Percentiles rank a stretch among this genome's conserved stretches.
phyloP scores from a whole-genome alignment of 2,113 vertebrate species.

The Anguilla rostrata region DNA sequence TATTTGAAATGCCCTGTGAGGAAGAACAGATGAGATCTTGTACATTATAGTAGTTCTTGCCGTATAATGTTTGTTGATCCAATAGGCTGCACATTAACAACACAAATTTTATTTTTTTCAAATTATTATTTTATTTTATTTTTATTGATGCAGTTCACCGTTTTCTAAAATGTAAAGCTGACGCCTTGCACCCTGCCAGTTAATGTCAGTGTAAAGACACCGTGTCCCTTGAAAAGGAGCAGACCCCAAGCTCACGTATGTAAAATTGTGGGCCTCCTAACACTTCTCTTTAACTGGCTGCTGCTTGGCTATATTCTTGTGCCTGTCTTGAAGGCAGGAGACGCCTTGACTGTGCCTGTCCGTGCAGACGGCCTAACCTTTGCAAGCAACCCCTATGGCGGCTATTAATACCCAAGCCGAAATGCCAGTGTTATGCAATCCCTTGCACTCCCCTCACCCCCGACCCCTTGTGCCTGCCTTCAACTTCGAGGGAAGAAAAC shows the following conservation, averaged over 20 bases:
- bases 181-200: not conserved
- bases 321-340: not conserved
- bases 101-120: too few species aligned
- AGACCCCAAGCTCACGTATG: not conserved
- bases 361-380: constrained; percentile 57
- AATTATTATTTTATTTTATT: too few species aligned
- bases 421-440: constrained; percentile 66
- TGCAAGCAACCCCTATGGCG: constrained; percentile 58
- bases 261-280: not conserved
- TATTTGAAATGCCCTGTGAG: not conserved
- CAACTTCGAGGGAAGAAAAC: constrained; percentile 26
- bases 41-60: not conserved
- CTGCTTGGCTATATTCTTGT: not conserved
- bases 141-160: not conserved
- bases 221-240: too few species aligned
- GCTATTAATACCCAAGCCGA: constrained; percentile 63
- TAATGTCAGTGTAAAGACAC: not conserved
- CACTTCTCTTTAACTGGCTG: not conserved
- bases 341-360: not conserved
- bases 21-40: not conserved
- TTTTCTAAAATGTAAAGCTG: not conserved
- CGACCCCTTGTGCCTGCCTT: constrained; percentile 19
- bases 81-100: not conserved
- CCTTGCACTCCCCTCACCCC: constrained; percentile 24
- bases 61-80: not conserved